Percentiles rank a stretch among this genome's conserved stretches.
phyloP scores from a whole-genome alignment of 92 coral and sea anemone species.

The Galaxea fascicularis region DNA sequence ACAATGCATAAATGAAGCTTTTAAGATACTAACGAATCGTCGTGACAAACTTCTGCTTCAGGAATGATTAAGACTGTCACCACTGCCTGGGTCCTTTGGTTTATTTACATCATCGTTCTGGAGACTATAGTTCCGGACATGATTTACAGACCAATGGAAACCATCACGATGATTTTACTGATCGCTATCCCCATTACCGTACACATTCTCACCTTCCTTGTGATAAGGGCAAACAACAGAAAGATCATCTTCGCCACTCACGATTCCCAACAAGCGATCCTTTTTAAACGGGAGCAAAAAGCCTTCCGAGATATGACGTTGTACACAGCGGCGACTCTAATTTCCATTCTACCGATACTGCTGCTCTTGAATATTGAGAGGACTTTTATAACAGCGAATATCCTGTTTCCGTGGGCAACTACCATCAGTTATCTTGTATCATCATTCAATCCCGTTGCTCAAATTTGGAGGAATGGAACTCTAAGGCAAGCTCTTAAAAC shows the following conservation, averaged over 20 bases:
- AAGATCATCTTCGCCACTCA: constrained; percentile 8
- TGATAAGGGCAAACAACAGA: constrained; percentile 9
- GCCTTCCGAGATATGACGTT: constrained; percentile 20
- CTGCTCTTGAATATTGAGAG: constrained; percentile 3
- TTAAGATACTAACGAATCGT: no score
- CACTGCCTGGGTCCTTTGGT: constrained; percentile 9
- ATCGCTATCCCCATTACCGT: constrained; percentile 7
- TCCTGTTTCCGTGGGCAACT: constrained; percentile 28
- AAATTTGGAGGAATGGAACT: constrained; percentile 18
- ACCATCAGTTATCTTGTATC: constrained; percentile 2
- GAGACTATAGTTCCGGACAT: not conserved
- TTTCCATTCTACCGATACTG: not conserved
- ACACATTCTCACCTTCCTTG: constrained; percentile 26
- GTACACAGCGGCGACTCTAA: constrained; percentile 3
- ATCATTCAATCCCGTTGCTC: constrained; percentile 21
- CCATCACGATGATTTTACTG: constrained; percentile 2
- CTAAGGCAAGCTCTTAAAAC: constrained; percentile 13
- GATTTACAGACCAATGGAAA: constrained; percentile 23
- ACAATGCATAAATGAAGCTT: not conserved
- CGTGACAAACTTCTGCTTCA: not conserved
- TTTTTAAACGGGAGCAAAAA: constrained; percentile 19
- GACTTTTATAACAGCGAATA: not conserved
- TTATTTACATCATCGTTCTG: constrained; percentile 5
- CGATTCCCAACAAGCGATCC: not conserved
- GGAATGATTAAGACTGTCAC: constrained; percentile 20